These are phyloP conservation scores for Drosophila neotestacea DNA, from an alignment of 2,888 invertebrate species.

Conservation along the genomic window DNA sequence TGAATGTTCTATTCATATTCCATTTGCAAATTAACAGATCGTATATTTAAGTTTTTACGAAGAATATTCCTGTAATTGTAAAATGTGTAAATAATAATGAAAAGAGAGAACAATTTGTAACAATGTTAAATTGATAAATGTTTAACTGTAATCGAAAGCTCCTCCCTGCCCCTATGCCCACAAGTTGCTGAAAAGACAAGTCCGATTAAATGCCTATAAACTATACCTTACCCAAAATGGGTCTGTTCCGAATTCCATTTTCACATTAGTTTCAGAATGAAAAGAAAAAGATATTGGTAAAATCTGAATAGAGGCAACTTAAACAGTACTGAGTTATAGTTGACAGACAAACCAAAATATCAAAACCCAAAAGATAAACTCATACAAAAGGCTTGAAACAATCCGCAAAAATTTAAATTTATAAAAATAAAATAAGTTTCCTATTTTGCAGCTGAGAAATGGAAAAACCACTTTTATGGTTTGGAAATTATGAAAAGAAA, in stretches of 20 bases:
- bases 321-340: slow-evolving; percentile 51
- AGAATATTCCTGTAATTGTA: slow-evolving; percentile 74
- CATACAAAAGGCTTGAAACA: slow-evolving; percentile 57
- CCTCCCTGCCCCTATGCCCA: slow-evolving; percentile 33
- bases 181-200: slow-evolving; percentile 33
- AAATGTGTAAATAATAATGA: slow-evolving; percentile 69
- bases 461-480: slow-evolving; percentile 31
- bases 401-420: slow-evolving; percentile 52
- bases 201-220: slow-evolving; percentile 14
- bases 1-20: slow-evolving; percentile 34
- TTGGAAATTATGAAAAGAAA: slow-evolving; percentile 21
- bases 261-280: neutral
- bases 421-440: slow-evolving; percentile 34
- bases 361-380: slow-evolving; percentile 26
- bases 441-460: slow-evolving; percentile 60
- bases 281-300: neutral
- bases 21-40: slow-evolving; percentile 29
- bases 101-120: slow-evolving; percentile 41
- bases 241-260: neutral
- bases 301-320: slow-evolving; percentile 12
- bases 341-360: slow-evolving; percentile 40
- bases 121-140: slow-evolving; percentile 49
- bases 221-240: slow-evolving; percentile 2
- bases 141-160: slow-evolving; percentile 45
- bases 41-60: slow-evolving; percentile 61